phyloP scores from a whole-genome alignment of 64 coral and sea anemone species.

The Montipora capricornis region DNA sequence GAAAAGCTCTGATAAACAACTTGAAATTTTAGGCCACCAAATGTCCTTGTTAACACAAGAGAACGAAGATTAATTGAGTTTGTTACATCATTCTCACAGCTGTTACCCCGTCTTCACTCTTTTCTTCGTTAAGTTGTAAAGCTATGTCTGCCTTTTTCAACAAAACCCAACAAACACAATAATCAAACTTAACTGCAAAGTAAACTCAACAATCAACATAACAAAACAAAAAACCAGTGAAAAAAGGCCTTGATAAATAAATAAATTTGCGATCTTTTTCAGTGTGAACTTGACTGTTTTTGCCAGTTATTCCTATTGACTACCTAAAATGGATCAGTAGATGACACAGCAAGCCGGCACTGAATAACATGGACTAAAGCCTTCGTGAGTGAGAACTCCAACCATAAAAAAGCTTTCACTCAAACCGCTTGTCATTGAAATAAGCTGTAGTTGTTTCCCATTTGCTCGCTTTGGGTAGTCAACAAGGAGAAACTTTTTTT shows the following conservation, averaged over 20 bases:
- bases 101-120: background rate
- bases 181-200: background rate
- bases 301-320: background rate
- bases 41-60: background rate
- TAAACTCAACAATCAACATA: background rate
- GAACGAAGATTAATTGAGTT: background rate
- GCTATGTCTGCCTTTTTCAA: background rate
- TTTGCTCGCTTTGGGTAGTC: background rate
- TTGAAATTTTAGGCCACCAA: background rate
- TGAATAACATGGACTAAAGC: no score
- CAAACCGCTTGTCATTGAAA: no score
- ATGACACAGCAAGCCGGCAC: no score
- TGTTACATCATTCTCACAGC: background rate
- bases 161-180: background rate
- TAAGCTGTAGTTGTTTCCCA: background rate
- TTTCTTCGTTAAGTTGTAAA: background rate
- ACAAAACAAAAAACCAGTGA: background rate
- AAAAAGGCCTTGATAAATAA: background rate
- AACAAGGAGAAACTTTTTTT: background rate
- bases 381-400: no score
- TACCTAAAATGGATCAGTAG: background rate
- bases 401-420: no score
- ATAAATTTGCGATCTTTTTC: no score
- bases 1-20: background rate
- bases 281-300: background rate